phyloP scores from a whole-genome alignment of 2,888 invertebrate species.

The Netelia fuscicornis region DNA sequence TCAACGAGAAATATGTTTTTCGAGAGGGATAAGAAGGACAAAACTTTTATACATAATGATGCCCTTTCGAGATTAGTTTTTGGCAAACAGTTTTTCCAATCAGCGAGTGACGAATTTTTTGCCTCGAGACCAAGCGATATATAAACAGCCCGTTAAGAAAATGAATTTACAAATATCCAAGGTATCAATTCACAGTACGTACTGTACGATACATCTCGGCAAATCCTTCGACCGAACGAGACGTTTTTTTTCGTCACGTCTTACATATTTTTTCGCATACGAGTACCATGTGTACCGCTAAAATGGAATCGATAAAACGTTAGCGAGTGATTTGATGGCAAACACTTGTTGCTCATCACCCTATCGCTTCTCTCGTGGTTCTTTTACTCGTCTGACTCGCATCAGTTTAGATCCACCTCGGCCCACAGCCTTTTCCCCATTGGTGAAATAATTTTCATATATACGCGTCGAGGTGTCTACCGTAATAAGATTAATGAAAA shows the following conservation, averaged over 20 bases:
- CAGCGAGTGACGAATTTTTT: no score
- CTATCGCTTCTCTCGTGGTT: constrained; percentile 26
- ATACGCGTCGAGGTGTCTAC: background rate
- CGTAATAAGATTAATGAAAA: constrained; percentile 5
- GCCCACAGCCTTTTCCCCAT: background rate
- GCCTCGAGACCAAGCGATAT: no score
- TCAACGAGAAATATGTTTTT: background rate
- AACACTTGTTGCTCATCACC: constrained; percentile 69
- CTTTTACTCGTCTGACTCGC: constrained; percentile 15
- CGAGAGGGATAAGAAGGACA: background rate
- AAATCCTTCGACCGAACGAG: constrained; percentile 13
- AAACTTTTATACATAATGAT: no score
- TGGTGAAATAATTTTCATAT: constrained; percentile 8
- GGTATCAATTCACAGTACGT: background rate
- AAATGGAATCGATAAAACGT: constrained; percentile 56
- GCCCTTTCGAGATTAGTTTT: no score
- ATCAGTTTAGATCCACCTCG: constrained; percentile 34
- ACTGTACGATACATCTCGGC: background rate
- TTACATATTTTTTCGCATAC: background rate
- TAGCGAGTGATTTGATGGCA: constrained; percentile 61
- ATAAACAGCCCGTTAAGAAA: background rate
- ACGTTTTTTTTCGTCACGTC: background rate
- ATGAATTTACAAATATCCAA: background rate
- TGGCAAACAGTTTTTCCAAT: no score
- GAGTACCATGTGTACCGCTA: constrained; percentile 21